Base-by-base conservation (phyloP, 2,888 invertebrate genomes). In the Agrotis exclamationis region DNA sequence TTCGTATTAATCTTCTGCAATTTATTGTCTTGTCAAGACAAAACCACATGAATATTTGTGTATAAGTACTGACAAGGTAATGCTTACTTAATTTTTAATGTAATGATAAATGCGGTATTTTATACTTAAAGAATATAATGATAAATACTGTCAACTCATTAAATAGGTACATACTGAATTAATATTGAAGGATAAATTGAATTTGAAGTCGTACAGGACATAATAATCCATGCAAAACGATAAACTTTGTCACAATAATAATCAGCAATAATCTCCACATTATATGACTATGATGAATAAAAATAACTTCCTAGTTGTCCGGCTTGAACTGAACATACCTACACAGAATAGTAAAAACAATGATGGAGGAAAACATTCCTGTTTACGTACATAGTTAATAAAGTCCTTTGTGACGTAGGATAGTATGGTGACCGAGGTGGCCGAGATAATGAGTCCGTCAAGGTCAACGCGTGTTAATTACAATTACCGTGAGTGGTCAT, bases 401-500 rank as follows among this genome's bases (percentile, higher is more conserved):
- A 88, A 91, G 90, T 91, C 91, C 92, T 93, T 95, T 95, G 94
- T 95, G 94, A 94, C 94, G 94, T 91, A 76, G 84, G 76, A 74
- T 77, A 86, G 84, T 87, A 90, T 93, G 86, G 86, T 88, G 89
- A 86, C 86, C 88, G 88, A 87, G 91, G 92, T 90, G 91, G 90
- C 91, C 90, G 92, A 90, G 91, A 91, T 90, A 90, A 90, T 89
- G 86, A 86, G 84, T 79, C 70, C 84, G 76, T 79, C 90, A 89
- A 90, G 90, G 91, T 85, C 90, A 89, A 91, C 92, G 93, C 94
- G 95, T 94, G 94, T 93, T 96, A 95, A 96, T 96, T 95, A 94
- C 93, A 93, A 95, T 95, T 95, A 94, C 95, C 93, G 94, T 93
- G 94, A 95, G 95, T 96, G 96, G 95, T 95, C 95, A 95, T 94